A percentile compares a stretch with the other conserved stretches of the same genome.
phyloP scores from a whole-genome alignment of 2,888 invertebrate species.

The Clanis bilineata region DNA sequence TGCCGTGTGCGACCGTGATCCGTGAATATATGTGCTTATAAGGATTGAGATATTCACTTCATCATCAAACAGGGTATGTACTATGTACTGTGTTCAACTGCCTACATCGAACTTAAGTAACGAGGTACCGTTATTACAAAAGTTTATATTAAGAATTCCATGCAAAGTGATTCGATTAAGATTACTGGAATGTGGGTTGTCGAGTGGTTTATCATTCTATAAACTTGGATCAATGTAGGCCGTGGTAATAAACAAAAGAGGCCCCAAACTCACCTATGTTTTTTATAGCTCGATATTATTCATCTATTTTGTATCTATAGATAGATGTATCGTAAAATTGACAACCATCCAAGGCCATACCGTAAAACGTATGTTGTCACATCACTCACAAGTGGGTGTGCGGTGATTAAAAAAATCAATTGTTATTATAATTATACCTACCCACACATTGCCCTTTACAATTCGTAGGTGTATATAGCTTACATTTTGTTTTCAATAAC shows the following conservation, averaged over 20 bases:
- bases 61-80: slow-evolving; percentile 69
- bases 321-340: not conserved
- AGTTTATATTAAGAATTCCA: slow-evolving; percentile 16
- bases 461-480: not conserved
- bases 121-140: slow-evolving; percentile 16
- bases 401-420: not conserved
- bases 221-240: not conserved
- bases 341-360: not conserved
- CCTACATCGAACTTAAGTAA: slow-evolving; percentile 9
- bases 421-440: slow-evolving; percentile 1
- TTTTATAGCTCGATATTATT: slow-evolving; percentile 1
- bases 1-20: slow-evolving; percentile 55
- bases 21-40: slow-evolving; percentile 50
- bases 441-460: not conserved
- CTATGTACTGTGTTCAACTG: slow-evolving; percentile 46
- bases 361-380: not conserved
- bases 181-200: not conserved
- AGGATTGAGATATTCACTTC: slow-evolving; percentile 66
- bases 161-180: slow-evolving; percentile 13
- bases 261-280: slow-evolving; percentile 1
- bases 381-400: not conserved
- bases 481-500: not conserved
- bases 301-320: not conserved
- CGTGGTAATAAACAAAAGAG: slow-evolving; percentile 1
- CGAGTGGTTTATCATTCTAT: not conserved